Percentiles rank a stretch among this genome's conserved stretches.
Evolutionary conservation across 2,797 vertebrate species (phyloP).

Genomic region (Chiloscyllium punctatum): DNA sequence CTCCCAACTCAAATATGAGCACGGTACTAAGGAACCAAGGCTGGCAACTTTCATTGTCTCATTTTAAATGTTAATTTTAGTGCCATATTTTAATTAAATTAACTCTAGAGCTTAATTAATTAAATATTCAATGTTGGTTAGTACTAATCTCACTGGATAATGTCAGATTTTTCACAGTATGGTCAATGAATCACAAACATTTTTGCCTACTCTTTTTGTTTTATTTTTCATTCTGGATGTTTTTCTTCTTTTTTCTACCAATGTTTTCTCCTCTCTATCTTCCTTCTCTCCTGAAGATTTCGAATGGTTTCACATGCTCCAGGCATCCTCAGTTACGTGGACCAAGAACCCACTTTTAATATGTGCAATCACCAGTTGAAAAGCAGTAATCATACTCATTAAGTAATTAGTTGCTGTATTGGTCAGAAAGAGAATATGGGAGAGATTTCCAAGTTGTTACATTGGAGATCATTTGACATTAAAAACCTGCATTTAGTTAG

Average conservation of each 20-base stretch:
- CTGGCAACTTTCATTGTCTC: background rate
- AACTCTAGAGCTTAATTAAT: background rate
- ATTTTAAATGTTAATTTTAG: background rate
- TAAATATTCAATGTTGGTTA: background rate
- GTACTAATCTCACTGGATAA: background rate
- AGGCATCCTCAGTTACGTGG: background rate
- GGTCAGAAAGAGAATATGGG: background rate
- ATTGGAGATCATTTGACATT: background rate
- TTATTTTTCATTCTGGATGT: background rate
- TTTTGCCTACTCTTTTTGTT: background rate
- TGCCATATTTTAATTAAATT: background rate
- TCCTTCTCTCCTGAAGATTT: background rate
- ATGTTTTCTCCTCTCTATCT: background rate
- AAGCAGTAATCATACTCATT: background rate
- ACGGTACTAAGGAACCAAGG: background rate
- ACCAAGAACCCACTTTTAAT: background rate
- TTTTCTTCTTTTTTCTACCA: background rate
- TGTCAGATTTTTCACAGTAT: background rate
- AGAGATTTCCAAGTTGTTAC: background rate
- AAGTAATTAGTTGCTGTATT: background rate
- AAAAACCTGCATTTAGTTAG: background rate
- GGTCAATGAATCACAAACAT: background rate
- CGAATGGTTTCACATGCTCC: background rate
- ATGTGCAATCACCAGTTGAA: background rate
- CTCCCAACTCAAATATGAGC: background rate